Base-by-base conservation (phyloP, 2,113 vertebrate genomes). In the Chlamydotis undulata region DNA sequence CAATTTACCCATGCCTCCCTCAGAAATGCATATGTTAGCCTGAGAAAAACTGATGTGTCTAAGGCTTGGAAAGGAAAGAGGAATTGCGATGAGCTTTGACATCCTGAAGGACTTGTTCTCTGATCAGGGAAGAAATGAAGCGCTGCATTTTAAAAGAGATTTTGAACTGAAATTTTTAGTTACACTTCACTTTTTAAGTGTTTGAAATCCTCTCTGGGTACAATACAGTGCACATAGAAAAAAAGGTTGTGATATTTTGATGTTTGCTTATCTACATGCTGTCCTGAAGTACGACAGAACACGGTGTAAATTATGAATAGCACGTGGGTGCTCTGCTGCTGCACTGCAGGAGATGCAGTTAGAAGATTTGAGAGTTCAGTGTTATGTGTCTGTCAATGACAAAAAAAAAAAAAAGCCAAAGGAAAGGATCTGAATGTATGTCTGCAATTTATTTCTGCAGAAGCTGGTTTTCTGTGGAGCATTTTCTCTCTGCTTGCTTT, bases 291-390 rank as follows among this genome's bases (percentile, higher is more conserved):
- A 61, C 50, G 86, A 81, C 53, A 93, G 83, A 90, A 92, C 61
- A 82, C 33, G 61, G 71, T 84, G 53, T 92, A 91, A 96, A 95
- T 95, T 83, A 91, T 94, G 92, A 94, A 93, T 87, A 93, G 57
- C 49, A 78, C 0, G 35, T 92, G 80, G 80, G 73, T 0, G 14
- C 73, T 92, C 50, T 63, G 69, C 86, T 73, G 50, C 60, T 93
- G 73, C 86, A 60, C 80, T 56, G 56, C 92, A 91, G 86, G 76
- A 96, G 80, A 67, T 60, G 59, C 0, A 1, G 73, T 76, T 82
- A 50, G 83, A 75, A 76, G 73, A 89, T 93, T 90, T 56, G 4
- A 35, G 80, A 84, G 57, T 79, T 92, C 92, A 93, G 52, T 24
- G 57, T 92, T 96, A 87, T 82, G 39, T 87, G 80, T 35, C 69